Base-by-base conservation (phyloP, 2,113 vertebrate genomes). In the Neogobius melanostomus region DNA sequence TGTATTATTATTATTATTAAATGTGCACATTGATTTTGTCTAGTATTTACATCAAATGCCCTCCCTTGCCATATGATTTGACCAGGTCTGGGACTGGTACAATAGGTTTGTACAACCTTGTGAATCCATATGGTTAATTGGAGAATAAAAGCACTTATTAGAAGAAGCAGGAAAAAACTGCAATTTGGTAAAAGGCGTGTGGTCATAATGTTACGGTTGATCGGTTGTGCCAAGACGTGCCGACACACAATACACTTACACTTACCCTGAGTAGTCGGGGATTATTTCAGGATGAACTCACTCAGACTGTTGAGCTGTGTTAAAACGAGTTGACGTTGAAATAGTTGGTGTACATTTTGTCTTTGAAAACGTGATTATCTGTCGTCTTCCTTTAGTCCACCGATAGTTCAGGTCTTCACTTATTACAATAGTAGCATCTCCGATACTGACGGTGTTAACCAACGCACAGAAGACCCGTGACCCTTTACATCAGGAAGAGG, bases 361-460 rank as follows among this genome's bases (percentile, higher is more conserved):
- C 84, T 86, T 69, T 59, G 56, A 63, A 76, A 82, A 77, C 81
- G 76, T 88, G 79, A 69, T 77, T 59, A 86, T 87, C 79, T 85
- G 83, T 88, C 77, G 90, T 90, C 83, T 87, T 86, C 87, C 83
- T 82, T 36, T 82, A 82, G 86, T 88, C 80, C 82, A 81, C 75
- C 66, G 77, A 84, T 85, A 81, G 83, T 88, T 86, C 85, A 82
- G 82, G 86, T 87, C 75, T 81, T 43, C 72, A 66, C 71, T 82
- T 82, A 79, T 64, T 77, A 44, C 42, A 44, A 42, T 61, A 69
- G 86, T 91, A 85, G 85, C 88, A 87, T 85, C 82, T 77, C 77
- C 56, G 72, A 81, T 75, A 81, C 83, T 82, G 82, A 86, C 68
- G 67, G 83, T 86, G 88, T 87, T 85, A 85, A 74, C 45, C 42